Conservation (phyloP, 2,888 invertebrate species). For the Eilema griseolum region DNA sequence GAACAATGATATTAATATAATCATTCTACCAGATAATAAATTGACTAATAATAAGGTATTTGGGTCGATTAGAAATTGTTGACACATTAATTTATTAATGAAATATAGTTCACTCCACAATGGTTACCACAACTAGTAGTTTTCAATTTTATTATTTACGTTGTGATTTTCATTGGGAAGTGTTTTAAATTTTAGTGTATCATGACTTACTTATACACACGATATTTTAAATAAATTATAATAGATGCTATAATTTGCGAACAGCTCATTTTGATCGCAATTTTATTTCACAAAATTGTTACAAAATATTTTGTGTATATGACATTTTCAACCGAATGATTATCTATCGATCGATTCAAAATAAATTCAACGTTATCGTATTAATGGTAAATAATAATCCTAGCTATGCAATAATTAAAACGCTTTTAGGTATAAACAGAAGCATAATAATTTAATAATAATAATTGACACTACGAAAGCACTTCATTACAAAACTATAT, state of each 20-base stretch:
- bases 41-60: slow-evolving; percentile 19
- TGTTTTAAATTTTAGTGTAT: not conserved
- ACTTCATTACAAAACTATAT: slow-evolving; percentile 34
- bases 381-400: slow-evolving; percentile 23
- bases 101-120: slow-evolving; percentile 8
- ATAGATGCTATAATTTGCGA: not conserved
- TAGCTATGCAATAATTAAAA: slow-evolving; percentile 36
- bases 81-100: slow-evolving; percentile 22
- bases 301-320: not conserved
- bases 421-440: slow-evolving; percentile 27
- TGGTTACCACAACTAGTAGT: not conserved
- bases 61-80: slow-evolving; percentile 23
- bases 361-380: not conserved
- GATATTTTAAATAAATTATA: not conserved
- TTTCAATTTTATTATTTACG: not conserved
- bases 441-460: slow-evolving; percentile 21
- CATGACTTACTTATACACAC: not conserved
- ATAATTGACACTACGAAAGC: slow-evolving; percentile 29
- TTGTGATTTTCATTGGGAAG: slow-evolving; percentile 10
- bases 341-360: not conserved
- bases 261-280: not conserved
- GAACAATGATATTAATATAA: slow-evolving; percentile 16
- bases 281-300: not conserved
- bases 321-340: not conserved
- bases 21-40: slow-evolving; percentile 21